phyloP scores from a whole-genome alignment of 1,140 invertebrate species.

The Dendroctonus valens region DNA sequence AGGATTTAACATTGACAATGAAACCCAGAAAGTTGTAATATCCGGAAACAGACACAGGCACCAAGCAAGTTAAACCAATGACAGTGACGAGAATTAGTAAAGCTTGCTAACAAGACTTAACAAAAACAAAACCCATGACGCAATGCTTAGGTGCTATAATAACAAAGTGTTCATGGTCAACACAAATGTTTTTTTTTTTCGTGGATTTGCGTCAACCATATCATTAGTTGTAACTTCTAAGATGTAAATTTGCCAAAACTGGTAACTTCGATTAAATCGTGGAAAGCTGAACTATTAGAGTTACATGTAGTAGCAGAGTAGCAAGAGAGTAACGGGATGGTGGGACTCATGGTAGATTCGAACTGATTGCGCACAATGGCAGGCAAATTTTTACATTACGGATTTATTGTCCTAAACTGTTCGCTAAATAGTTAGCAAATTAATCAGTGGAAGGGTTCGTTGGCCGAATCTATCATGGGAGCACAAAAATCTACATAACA shows the following conservation, averaged over 20 bases:
- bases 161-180: constrained; percentile 24
- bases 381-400: too few relatives aligned
- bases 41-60: too few relatives aligned
- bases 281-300: constrained; percentile 11
- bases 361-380: too few relatives aligned
- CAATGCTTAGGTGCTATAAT: constrained; percentile 30
- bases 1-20: too few relatives aligned
- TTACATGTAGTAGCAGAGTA: constrained; percentile 3
- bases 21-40: too few relatives aligned
- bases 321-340: constrained; percentile 6
- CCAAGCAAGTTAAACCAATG: too few relatives aligned
- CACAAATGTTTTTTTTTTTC: background rate
- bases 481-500: constrained; percentile 10
- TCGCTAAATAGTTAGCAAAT: too few relatives aligned
- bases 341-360: background rate
- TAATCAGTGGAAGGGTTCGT: background rate
- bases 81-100: background rate
- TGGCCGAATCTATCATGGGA: background rate
- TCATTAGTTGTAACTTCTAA: constrained; percentile 24
- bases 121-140: constrained; percentile 23
- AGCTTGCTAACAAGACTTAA: constrained; percentile 26
- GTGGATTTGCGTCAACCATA: background rate
- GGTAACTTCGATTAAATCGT: constrained; percentile 24
- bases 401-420: too few relatives aligned
- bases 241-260: constrained; percentile 16